phyloP scores from a whole-genome alignment of 2,797 vertebrate species.

The Paramormyrops hopkinsi region DNA sequence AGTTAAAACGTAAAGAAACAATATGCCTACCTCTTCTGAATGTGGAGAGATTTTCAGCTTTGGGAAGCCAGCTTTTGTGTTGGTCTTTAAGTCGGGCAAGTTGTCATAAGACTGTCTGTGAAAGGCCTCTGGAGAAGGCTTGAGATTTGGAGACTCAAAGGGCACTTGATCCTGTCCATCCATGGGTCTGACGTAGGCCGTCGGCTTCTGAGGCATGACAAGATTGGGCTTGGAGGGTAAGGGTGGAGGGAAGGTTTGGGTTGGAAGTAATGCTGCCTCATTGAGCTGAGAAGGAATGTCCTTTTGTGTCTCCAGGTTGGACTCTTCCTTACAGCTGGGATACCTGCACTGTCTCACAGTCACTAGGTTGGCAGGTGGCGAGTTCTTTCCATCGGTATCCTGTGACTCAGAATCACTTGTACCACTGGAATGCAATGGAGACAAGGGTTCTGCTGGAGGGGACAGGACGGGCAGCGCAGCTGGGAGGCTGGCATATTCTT shows the following conservation, averaged over 20 bases:
- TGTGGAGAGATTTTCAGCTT: slow-evolving; percentile 67
- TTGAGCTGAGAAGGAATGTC: slow-evolving; percentile 47
- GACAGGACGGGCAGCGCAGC: slow-evolving; percentile 61
- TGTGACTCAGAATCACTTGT: slow-evolving; percentile 53
- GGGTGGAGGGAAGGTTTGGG: slow-evolving; percentile 73
- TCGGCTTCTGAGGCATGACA: slow-evolving; percentile 81
- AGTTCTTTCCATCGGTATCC: slow-evolving; percentile 51
- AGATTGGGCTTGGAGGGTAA: slow-evolving; percentile 70
- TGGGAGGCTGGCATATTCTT: slow-evolving; percentile 46
- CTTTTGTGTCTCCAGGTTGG: slow-evolving; percentile 42
- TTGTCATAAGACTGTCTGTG: slow-evolving; percentile 57
- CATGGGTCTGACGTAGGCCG: slow-evolving; percentile 91
- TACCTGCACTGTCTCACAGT: slow-evolving; percentile 46
- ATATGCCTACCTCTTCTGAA: slow-evolving; percentile 70
- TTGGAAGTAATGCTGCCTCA: slow-evolving; percentile 56
- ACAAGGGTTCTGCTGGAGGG: slow-evolving; percentile 60
- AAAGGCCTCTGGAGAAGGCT: slow-evolving; percentile 68
- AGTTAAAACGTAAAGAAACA: not conserved
- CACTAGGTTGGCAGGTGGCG: slow-evolving; percentile 37
- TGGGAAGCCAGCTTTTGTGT: slow-evolving; percentile 60
- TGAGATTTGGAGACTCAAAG: slow-evolving; percentile 77
- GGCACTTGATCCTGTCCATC: slow-evolving; percentile 85
- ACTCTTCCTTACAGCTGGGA: slow-evolving; percentile 34
- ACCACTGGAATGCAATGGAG: slow-evolving; percentile 73
- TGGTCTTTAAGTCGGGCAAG: slow-evolving; percentile 59